Evolutionary conservation across 2,888 invertebrate species (phyloP), one percentile per base, ranked within the genome.

Genomic region (Drosophila borealis): DNA sequence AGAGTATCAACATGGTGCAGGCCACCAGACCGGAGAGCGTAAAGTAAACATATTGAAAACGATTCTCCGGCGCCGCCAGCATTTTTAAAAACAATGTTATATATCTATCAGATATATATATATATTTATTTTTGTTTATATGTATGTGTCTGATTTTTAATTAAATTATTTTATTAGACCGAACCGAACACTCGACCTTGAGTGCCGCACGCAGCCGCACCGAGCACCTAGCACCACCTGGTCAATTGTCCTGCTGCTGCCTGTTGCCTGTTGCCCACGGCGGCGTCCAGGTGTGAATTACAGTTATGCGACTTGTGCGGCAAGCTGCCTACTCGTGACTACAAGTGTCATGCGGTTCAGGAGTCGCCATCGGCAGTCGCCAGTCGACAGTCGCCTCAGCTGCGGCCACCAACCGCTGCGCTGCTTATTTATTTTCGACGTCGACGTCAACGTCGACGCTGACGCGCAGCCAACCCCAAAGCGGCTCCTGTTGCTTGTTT

Each of bases 21-120:
- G 92, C 91, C 68, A 91, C 90, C 65, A 90, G 73, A 4, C 87
- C 91, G 53, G 91, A 91, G 29, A 91, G 77, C 50, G 89, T 73
- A 70, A 92, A 92, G 73, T 91, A 91, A 61, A 91, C 76, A 74
- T 89, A 90, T 72, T 91, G 91, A 62, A 85, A 84, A 54, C 91
- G 90, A 56, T 87, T 87, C 73, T 90, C 90, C 70, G 87, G 79
- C 14, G 82, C 74, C 11, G 81, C 68, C 65, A 87, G 63, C 87
- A 87, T 87, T 54, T 64, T 71, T 25, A 60, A 50, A 17, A 41
- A 49, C 49, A 62, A 59, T 14, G 11, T 39, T 42, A 17, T 53
- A 17, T 63, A 4, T 61, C 14, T 46, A 4, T 3, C 3, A n/a
- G 10, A 34, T 60, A 11, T 48, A 33, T 59, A 1, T 50, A 37